A percentile compares a stretch with the other conserved stretches of the same genome.
These are phyloP conservation scores for Hycleus phaleratus DNA, from an alignment of 1,140 invertebrate genomes.

Conservation along the genomic window DNA sequence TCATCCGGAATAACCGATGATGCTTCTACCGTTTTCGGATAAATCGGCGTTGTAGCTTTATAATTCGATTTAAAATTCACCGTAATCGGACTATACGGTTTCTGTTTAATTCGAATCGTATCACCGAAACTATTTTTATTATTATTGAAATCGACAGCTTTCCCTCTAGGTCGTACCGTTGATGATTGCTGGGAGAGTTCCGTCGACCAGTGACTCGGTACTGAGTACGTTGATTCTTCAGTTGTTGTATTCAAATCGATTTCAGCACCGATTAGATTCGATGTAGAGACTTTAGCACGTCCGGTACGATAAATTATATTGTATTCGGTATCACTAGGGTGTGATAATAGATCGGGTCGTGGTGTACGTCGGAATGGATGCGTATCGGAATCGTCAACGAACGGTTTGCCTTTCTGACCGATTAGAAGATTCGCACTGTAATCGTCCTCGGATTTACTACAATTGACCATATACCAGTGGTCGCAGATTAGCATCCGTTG, in stretches of 20 bases:
- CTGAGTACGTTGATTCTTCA: slow-evolving; percentile 29
- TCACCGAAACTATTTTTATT: slow-evolving; percentile 6
- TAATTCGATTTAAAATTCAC: slow-evolving; percentile 16
- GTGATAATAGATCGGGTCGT: slow-evolving; percentile 53
- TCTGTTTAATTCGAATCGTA: not conserved
- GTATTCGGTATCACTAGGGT: slow-evolving; percentile 46
- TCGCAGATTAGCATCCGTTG: slow-evolving; percentile 72
- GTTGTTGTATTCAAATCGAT: slow-evolving; percentile 16
- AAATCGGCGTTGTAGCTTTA: slow-evolving; percentile 19
- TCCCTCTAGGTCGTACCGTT: slow-evolving; percentile 4
- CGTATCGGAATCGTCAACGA: slow-evolving; percentile 56
- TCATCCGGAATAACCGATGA: slow-evolving; percentile 4
- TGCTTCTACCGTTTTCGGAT: slow-evolving; percentile 9
- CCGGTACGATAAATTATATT: slow-evolving; percentile 26
- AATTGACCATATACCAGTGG: slow-evolving; percentile 79
- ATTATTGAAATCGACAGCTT: not conserved
- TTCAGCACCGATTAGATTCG: slow-evolving; percentile 28
- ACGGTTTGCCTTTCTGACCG: slow-evolving; percentile 59
- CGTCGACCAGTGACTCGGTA: slow-evolving; percentile 35
- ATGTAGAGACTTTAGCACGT: slow-evolving; percentile 4
- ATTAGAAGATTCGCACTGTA: slow-evolving; percentile 63
- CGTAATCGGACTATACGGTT: not conserved
- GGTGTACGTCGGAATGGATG: slow-evolving; percentile 49
- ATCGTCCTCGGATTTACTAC: slow-evolving; percentile 55
- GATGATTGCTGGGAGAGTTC: slow-evolving; percentile 18